These are phyloP conservation scores for Xylocopa sonorina DNA, from an alignment of 1,140 invertebrate genomes.

Conservation along the genomic window DNA sequence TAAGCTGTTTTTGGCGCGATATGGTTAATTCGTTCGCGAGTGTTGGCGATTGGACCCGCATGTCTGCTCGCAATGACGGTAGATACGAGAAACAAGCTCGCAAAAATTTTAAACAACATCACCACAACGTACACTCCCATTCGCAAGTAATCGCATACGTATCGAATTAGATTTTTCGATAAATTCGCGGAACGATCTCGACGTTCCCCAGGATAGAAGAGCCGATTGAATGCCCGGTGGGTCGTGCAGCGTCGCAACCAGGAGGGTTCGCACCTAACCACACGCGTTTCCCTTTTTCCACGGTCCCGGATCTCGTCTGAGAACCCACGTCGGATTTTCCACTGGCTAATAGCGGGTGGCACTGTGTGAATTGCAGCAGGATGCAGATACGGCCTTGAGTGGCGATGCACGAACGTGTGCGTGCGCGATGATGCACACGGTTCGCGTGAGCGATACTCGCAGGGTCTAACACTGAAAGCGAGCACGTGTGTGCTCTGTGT, in stretches of 20 bases:
- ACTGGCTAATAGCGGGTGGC: conserved; percentile 32
- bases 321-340: conserved; percentile 36
- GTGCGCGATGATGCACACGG: conserved; percentile 15
- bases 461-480: too few species aligned
- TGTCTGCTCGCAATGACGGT: not conserved
- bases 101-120: conserved; percentile 7
- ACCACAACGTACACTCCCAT: not conserved
- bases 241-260: too few species aligned
- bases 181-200: too few species aligned
- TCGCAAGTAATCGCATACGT: too few species aligned
- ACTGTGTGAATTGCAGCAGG: conserved; percentile 53
- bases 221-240: too few species aligned
- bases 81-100: not conserved
- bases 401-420: conserved; percentile 48
- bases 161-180: too few species aligned
- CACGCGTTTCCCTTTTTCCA: conserved; percentile 15
- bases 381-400: conserved; percentile 67
- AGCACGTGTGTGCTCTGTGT: conserved; percentile 27
- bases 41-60: conserved; percentile 35
- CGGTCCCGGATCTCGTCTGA: conserved; percentile 29
- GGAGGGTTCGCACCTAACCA: not conserved
- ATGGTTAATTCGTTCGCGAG: conserved; percentile 19
- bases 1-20: conserved; percentile 25
- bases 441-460: conserved; percentile 23
- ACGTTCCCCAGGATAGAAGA: too few species aligned